Percentiles rank a stretch among this genome's conserved stretches.
Conservation (phyloP, 2,888 invertebrate genomes). For the Dicycla oo region DNA sequence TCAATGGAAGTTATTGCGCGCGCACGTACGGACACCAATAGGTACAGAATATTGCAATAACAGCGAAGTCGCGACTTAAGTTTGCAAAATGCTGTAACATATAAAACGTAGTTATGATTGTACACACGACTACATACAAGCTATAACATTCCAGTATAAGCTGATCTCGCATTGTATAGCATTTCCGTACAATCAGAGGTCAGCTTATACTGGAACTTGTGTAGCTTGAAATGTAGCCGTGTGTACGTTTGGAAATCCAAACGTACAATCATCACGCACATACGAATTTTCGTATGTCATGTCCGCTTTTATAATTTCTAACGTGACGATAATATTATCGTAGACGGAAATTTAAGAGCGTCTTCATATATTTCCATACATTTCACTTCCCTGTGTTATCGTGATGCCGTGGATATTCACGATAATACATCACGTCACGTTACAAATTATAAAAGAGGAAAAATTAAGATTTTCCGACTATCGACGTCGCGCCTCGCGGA, state of each 20-base stretch:
- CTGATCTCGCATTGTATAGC: too few species aligned
- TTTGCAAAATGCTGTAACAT: constrained; percentile 41
- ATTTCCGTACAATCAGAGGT: too few species aligned
- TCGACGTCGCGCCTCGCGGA: too few species aligned
- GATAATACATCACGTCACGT: too few species aligned
- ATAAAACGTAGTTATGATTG: constrained; percentile 6
- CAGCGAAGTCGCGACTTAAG: constrained; percentile 23
- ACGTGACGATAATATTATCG: neutral
- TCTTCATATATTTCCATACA: neutral
- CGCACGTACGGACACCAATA: constrained; percentile 46
- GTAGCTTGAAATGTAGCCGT: too few species aligned
- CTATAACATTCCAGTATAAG: too few species aligned
- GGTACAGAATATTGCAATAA: constrained; percentile 53
- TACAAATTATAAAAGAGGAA: too few species aligned
- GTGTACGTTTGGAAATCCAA: too few species aligned
- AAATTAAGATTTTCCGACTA: neutral
- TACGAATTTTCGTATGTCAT: too few species aligned
- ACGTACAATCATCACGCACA: too few species aligned
- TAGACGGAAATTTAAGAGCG: neutral
- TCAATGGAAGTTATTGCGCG: constrained; percentile 47
- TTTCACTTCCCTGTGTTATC: neutral
- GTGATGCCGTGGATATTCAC: neutral
- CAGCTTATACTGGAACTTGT: too few species aligned
- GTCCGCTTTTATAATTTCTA: too few species aligned
- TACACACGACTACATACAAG: neutral